Base-by-base conservation (phyloP, 2,888 invertebrate species). In the Caenorhabditis sp. region DNA sequence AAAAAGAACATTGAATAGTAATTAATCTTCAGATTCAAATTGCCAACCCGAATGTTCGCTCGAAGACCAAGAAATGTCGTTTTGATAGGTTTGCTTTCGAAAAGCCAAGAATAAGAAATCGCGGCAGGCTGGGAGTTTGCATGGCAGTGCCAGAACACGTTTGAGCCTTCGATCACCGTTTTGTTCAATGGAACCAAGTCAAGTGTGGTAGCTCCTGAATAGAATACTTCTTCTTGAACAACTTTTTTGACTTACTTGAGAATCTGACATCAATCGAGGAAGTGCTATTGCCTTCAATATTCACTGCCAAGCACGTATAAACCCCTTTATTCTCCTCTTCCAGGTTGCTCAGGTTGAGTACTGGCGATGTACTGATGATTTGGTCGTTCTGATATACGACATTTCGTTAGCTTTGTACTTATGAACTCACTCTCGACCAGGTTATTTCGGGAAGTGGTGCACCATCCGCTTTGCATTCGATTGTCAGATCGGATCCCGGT, bases 111-210 rank as follows among this genome's bases (percentile, higher is more conserved):
- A 72, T 88, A 88, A 0, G 66, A 70, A 9, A 86, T 80, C 0
- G 73, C 61, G 15, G 72, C 55, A 2, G 87, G 87, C 35, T 85
- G 81, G n/a, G 81, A 84, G n/a, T 68, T 77, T 7, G 86, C 88
- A 27, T 83, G 82, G 52, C 88, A 88, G 24, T 83, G 82, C 87
- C 88, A 88, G 39, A 82, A 83, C 8, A 88, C 81, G 52, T 80
- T 81, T 4, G 81, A 74, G 7, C 88, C 88, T 52, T 84, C 88
- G 13, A 83, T 71, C 4, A 86, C 87, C 1, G 86, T 86, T 46
- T 84, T 85, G 73, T 89, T 87, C 22, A 70, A 32, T 4, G 86
- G 83, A 2, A 79, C 59, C 30, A 78, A 65, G 30, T 86, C 84
- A 20, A 85, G 66, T 8, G 59, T 58, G 8, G 84, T 77, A 0